These are phyloP conservation scores for Netelia fuscicornis DNA, from an alignment of 2,888 invertebrate species.

Conservation along the genomic window DNA sequence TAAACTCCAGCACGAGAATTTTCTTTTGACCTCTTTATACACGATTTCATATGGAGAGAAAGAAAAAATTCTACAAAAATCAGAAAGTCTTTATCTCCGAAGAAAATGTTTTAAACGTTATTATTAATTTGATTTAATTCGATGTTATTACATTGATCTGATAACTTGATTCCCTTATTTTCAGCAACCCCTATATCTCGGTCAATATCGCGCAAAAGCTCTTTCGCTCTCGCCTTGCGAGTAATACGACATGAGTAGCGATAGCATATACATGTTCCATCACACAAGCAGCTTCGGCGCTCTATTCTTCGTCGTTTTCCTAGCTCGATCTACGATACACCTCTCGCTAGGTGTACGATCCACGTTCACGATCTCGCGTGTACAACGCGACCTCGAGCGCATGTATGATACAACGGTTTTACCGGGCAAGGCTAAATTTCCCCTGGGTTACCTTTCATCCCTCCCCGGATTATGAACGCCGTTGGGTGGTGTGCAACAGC, in stretches of 20 bases:
- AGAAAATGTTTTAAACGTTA: no score
- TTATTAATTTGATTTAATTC: background rate
- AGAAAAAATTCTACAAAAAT: no score
- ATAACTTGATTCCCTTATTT: background rate
- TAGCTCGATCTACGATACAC: constrained; percentile 29
- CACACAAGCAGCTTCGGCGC: constrained; percentile 28
- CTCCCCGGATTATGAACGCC: constrained; percentile 74
- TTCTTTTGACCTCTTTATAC: no score
- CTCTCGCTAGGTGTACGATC: constrained; percentile 45
- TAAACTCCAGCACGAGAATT: no score
- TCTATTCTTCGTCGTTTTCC: constrained; percentile 42
- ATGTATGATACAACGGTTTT: constrained; percentile 77
- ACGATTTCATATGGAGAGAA: no score
- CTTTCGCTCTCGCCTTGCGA: constrained; percentile 71
- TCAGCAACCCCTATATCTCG: background rate
- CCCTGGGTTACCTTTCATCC: constrained; percentile 74
- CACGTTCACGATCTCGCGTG: constrained; percentile 69
- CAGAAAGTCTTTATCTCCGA: no score
- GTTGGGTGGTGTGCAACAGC: constrained; percentile 69
- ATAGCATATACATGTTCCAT: background rate
- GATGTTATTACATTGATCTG: background rate
- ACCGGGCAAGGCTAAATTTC: constrained; percentile 77
- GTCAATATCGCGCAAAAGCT: constrained; percentile 51
- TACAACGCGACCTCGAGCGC: constrained; percentile 70
- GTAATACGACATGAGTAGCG: background rate